phyloP scores from a whole-genome alignment of 2,113 vertebrate genomes.

The Cynopterus brachyotis region DNA sequence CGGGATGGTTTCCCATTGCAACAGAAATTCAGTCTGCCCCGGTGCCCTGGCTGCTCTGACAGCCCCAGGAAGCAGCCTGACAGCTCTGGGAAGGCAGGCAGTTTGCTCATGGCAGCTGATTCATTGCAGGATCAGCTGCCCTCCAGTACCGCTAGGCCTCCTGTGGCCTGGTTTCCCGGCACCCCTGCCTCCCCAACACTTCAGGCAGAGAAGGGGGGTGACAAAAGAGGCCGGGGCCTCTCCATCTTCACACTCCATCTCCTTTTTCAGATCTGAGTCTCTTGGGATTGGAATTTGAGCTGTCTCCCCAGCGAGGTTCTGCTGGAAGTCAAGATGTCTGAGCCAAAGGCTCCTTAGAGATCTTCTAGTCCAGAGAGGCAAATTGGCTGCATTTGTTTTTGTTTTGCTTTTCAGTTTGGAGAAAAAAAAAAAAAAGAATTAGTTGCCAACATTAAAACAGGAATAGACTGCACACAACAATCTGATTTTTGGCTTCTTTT shows the following conservation, averaged over 20 bases:
- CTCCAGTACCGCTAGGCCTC: background rate
- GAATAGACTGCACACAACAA: background rate
- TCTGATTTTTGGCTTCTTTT: background rate
- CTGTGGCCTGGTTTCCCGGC: background rate
- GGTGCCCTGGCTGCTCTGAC: background rate
- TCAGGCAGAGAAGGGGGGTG: background rate
- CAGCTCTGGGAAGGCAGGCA: background rate
- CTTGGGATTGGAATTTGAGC: background rate
- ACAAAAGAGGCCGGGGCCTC: background rate
- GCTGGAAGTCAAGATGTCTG: background rate
- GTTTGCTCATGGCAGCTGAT: background rate
- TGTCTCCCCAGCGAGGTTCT: background rate
- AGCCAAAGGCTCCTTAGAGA: background rate
- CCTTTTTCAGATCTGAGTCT: background rate
- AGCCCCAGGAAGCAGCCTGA: background rate
- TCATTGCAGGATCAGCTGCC: background rate
- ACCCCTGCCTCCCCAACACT: background rate
- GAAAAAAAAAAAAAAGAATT: background rate
- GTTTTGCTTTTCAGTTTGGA: constrained; percentile 43
- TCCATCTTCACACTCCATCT: background rate
- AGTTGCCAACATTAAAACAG: background rate
- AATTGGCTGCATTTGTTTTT: constrained; percentile 13
- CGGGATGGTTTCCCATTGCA: background rate
- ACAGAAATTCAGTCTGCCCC: background rate
- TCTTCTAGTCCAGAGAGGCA: background rate